Conservation (phyloP, 2,888 invertebrate species). For the Lycophotia porphyrea region DNA sequence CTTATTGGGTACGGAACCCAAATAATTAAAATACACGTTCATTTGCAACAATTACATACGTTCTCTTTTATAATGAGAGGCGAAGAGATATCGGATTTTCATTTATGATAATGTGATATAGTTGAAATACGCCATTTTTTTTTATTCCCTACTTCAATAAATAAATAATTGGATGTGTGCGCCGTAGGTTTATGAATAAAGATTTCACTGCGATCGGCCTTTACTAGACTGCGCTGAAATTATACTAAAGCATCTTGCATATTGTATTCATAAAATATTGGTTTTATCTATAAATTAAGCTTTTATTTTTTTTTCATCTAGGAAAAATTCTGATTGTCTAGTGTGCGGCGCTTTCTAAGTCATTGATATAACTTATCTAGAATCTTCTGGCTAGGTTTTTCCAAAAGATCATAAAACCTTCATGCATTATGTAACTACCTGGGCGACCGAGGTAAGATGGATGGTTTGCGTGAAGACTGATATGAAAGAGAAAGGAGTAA, state of each 20-base stretch:
- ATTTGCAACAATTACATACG: conserved; percentile 11
- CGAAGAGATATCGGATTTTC: neutral
- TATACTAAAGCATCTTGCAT: no score
- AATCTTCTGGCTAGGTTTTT: neutral
- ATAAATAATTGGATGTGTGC: conserved; percentile 44
- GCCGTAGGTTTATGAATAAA: conserved; percentile 42
- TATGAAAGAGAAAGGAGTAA: no score
- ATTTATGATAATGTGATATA: conserved; percentile 11
- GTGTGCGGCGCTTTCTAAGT: neutral
- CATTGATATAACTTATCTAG: neutral
- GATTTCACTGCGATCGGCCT: conserved; percentile 13
- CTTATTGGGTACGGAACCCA: neutral
- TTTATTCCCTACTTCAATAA: conserved; percentile 32
- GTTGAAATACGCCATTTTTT: conserved; percentile 34
- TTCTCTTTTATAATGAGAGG: neutral
- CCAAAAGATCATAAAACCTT: neutral
- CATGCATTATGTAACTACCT: neutral
- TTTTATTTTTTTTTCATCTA: no score
- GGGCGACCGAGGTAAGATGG: no score
- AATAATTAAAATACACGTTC: neutral
- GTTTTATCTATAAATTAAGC: no score
- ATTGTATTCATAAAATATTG: no score
- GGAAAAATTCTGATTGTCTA: no score
- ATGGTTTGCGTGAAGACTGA: no score
- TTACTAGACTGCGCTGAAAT: conserved; percentile 21